A percentile compares a stretch with the other conserved stretches of the same genome.
Conservation (phyloP, 2,797 vertebrate species). For the Esox lucius region DNA sequence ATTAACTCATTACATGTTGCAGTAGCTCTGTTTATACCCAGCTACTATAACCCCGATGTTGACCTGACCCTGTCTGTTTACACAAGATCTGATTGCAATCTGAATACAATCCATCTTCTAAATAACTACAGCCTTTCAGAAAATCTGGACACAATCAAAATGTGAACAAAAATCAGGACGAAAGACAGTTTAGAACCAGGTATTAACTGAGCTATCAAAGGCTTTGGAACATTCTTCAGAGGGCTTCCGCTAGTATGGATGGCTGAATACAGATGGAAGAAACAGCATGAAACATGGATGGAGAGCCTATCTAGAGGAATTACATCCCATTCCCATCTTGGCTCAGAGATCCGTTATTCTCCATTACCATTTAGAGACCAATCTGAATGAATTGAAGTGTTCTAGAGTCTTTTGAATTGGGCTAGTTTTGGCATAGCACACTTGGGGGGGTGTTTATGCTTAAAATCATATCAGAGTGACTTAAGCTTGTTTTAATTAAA, state of each 20-base stretch:
- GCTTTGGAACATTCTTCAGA: slow-evolving; percentile 39
- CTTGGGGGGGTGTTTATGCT: slow-evolving; percentile 47
- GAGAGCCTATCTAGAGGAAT: slow-evolving; percentile 38
- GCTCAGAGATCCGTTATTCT: slow-evolving; percentile 19
- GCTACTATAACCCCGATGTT: too few relatives aligned
- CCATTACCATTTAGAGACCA: slow-evolving; percentile 35
- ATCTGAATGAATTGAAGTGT: slow-evolving; percentile 26
- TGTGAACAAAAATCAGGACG: too few relatives aligned
- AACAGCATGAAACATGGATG: slow-evolving; percentile 31
- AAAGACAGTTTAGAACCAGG: too few relatives aligned
- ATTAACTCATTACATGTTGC: slow-evolving; percentile 52
- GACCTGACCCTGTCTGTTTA: too few relatives aligned
- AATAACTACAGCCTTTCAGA: too few relatives aligned
- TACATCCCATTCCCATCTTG: slow-evolving; percentile 39
- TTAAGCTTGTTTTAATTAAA: slow-evolving; percentile 60
- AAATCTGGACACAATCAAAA: too few relatives aligned
- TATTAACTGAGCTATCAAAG: background rate
- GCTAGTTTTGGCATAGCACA: slow-evolving; percentile 41
- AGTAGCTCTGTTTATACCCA: background rate
- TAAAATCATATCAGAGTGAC: slow-evolving; percentile 12
- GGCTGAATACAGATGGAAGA: slow-evolving; percentile 33
- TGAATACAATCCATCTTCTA: too few relatives aligned
- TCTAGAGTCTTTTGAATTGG: slow-evolving; percentile 41
- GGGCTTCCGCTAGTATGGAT: slow-evolving; percentile 33
- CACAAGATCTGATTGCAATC: background rate